Evolutionary conservation across 2,113 vertebrate genomes (phyloP), one percentile per base, ranked within the genome.

Genomic region (Prietella phreatophila): DNA sequence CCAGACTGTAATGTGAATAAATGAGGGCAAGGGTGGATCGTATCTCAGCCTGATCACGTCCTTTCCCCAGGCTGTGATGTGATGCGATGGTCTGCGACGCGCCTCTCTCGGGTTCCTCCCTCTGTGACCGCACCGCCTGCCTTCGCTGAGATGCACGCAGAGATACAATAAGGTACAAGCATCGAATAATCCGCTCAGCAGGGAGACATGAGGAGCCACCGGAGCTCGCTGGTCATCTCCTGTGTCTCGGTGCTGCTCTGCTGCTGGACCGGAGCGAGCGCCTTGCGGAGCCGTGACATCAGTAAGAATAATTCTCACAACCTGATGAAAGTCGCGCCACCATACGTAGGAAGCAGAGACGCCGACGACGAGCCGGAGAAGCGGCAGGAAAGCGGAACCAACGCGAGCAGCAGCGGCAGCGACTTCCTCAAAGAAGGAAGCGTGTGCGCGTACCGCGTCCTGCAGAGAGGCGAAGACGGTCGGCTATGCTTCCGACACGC

Each of bases 401-500:
- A 84, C 27, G 82, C 50, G 13, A 85, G 20, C 50, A 17, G 53
- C 65, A 47, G 17, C 84, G 61, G 33, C 8, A 30, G 33, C 8
- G 55, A 82, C 33, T 19, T 11, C 25, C 61, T 39, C 33, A 13
- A 7, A 25, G 56, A 60, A 39, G 90, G 39, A 82, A 89, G 93
- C 0, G 79, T 95, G 56, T 96, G 95, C 86, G 95, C 95, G 80
- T 96, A 96, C 89, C 92, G 92, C 19, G 88, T 93, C 50, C 90
- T 93, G 1, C 94, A 94, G 88, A 89, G 92, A 0, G 94, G 93
- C 60, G 92, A 93, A 14, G 93, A 92, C 27, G 96, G 94, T 2
- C 93, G 93, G 82, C 93, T 98, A 0, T 98, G 97, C 86, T 98
- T 98, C 93, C 95, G 97, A 82, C 93, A 93, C 86, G 95, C 95